These are phyloP conservation scores for Drosophila nr. perissopoda DNA, from an alignment of 2,888 invertebrate species.

Conservation along the genomic window DNA sequence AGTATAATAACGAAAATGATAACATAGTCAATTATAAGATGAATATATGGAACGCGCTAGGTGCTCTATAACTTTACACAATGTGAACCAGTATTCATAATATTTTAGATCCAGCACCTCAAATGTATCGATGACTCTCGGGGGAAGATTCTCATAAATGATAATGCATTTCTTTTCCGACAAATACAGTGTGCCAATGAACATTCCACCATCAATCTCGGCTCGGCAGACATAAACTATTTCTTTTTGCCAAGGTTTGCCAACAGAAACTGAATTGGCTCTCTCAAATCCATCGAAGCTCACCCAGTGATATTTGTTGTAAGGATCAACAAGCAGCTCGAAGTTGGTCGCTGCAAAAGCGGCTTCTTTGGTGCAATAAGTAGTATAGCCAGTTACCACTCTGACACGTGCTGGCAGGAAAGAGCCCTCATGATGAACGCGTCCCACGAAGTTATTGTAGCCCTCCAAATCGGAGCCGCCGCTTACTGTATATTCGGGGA, in stretches of 20 bases:
- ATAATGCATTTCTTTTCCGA: constrained; percentile 28
- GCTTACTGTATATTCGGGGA: constrained; percentile 39
- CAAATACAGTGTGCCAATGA: constrained; percentile 33
- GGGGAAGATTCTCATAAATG: constrained; percentile 6
- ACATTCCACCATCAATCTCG: constrained; percentile 12
- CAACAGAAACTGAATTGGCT: constrained; percentile 47
- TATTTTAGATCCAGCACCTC: too few relatives aligned
- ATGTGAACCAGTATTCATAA: too few relatives aligned
- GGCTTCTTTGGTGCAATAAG: constrained; percentile 20
- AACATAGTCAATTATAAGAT: too few relatives aligned
- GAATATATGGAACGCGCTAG: too few relatives aligned
- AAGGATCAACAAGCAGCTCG: constrained; percentile 16
- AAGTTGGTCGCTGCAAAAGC: constrained; percentile 1
- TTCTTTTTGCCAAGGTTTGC: constrained; percentile 6
- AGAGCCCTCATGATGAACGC: constrained; percentile 6
- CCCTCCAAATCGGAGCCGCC: constrained; percentile 50
- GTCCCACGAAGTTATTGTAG: constrained; percentile 56
- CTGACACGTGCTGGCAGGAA: constrained; percentile 54
- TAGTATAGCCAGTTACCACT: constrained; percentile 36
- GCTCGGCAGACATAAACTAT: constrained; percentile 42
- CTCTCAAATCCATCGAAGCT: constrained; percentile 54
- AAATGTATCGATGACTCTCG: constrained; percentile 36
- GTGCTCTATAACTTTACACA: not conserved
- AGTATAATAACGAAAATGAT: too few relatives aligned
- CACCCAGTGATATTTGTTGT: constrained; percentile 42